Conservation (phyloP, 2,797 vertebrate species). For the Sarcophilus harrisii region DNA sequence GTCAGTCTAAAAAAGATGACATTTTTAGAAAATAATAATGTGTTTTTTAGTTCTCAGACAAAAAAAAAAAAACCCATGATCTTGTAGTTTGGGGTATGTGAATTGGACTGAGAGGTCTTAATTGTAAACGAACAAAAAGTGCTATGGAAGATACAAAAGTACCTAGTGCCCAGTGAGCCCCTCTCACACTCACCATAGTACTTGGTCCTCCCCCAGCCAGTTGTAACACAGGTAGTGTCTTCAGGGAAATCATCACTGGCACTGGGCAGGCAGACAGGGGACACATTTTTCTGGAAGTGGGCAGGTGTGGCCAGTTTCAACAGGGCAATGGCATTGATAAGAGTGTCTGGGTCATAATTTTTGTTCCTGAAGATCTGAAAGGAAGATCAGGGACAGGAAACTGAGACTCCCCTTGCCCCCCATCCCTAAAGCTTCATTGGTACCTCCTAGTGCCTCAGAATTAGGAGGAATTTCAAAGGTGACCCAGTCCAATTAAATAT, state of each 20-base stretch:
- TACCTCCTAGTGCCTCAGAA: neutral
- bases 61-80: neutral
- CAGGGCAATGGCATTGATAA: slow-evolving; percentile 89
- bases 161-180: neutral
- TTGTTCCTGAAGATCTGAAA: slow-evolving; percentile 90
- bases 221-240: slow-evolving; percentile 78
- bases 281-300: neutral
- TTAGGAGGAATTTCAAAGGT: neutral
- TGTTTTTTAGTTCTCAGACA: neutral
- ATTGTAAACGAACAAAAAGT: neutral
- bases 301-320: slow-evolving; percentile 86
- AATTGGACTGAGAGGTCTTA: neutral
- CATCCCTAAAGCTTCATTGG: accelerated
- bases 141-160: too few species aligned
- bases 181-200: slow-evolving; percentile 50
- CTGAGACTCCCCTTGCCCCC: neutral
- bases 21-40: neutral
- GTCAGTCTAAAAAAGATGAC: neutral
- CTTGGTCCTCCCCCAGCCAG: slow-evolving; percentile 80
- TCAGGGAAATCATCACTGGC: slow-evolving; percentile 52
- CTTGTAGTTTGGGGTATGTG: neutral
- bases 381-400: neutral
- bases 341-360: slow-evolving; percentile 84
- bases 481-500: neutral
- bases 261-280: slow-evolving; percentile 80